Conservation (phyloP, 2,113 vertebrate species). For the Larimichthys crocea region DNA sequence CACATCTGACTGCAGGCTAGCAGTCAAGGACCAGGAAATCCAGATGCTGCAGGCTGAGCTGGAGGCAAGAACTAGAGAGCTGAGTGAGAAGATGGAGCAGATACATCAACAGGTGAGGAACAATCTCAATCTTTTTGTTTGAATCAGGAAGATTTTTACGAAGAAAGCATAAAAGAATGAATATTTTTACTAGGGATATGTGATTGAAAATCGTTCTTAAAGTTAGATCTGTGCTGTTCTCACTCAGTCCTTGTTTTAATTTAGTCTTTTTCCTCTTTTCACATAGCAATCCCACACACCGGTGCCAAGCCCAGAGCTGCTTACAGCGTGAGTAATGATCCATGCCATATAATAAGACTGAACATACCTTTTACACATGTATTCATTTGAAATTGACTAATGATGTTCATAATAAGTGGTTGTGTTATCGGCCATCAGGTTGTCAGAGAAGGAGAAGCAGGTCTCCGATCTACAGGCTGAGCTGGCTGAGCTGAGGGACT, state of each 20-base stretch:
- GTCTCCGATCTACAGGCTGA: slow-evolving; percentile 86
- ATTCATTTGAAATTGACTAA: neutral
- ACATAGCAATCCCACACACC: slow-evolving; percentile 64
- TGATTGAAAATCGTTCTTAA: neutral
- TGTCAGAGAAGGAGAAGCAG: slow-evolving; percentile 89
- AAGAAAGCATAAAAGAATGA: neutral
- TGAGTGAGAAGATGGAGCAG: slow-evolving; percentile 81
- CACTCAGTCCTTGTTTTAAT: neutral
- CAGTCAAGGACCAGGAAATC: slow-evolving; percentile 87
- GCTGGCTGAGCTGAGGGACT: slow-evolving; percentile 87
- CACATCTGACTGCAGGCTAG: slow-evolving; percentile 82
- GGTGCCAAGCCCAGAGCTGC: slow-evolving; percentile 76
- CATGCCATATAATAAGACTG: neutral
- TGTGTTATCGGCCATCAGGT: slow-evolving; percentile 75
- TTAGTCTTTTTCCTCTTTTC: neutral
- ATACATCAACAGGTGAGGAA: slow-evolving; percentile 87
- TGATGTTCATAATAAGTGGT: neutral
- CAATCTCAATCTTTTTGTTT: neutral
- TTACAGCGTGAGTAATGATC: slow-evolving; percentile 75
- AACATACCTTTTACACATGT: neutral
- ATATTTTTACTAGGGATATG: neutral
- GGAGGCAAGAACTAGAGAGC: slow-evolving; percentile 83
- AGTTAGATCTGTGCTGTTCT: neutral
- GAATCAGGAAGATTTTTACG: neutral
- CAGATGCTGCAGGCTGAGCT: slow-evolving; percentile 85